These are phyloP conservation scores for Thamnophis elegans DNA, from an alignment of 2,797 vertebrate species.

Conservation along the genomic window DNA sequence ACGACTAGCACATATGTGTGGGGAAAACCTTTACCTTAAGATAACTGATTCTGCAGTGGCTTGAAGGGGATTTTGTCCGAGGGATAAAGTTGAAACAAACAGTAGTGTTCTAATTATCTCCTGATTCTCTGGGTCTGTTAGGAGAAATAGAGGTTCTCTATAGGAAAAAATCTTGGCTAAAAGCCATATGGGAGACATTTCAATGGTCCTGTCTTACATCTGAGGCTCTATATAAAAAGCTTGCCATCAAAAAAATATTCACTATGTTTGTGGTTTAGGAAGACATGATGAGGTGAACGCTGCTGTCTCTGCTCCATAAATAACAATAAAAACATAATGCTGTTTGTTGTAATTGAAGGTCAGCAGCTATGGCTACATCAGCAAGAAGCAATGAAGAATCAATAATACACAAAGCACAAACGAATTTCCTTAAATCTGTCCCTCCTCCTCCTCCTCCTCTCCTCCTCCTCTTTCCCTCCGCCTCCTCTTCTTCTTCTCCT, in stretches of 20 bases:
- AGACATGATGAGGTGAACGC: background rate
- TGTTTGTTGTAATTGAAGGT: background rate
- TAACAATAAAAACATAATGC: background rate
- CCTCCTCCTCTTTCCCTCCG: no score
- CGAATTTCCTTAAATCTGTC: background rate
- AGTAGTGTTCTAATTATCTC: background rate
- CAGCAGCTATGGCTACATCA: background rate
- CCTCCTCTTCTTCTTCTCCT: no score
- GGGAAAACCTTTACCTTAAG: background rate
- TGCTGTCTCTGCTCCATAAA: background rate
- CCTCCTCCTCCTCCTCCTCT: no score
- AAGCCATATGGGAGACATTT: background rate
- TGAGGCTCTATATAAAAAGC: background rate
- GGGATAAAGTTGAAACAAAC: background rate
- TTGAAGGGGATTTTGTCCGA: background rate
- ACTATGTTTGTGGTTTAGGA: background rate
- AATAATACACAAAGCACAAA: background rate
- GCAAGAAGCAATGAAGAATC: background rate
- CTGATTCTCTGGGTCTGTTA: background rate
- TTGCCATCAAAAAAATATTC: background rate
- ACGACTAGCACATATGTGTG: no score
- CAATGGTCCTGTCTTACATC: background rate
- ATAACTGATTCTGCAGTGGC: background rate
- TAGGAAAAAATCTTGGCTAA: no score
- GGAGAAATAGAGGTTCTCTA: background rate